These are phyloP conservation scores for Stomatorhinus walkeri DNA, from an alignment of 2,797 vertebrate genomes.

Conservation along the genomic window DNA sequence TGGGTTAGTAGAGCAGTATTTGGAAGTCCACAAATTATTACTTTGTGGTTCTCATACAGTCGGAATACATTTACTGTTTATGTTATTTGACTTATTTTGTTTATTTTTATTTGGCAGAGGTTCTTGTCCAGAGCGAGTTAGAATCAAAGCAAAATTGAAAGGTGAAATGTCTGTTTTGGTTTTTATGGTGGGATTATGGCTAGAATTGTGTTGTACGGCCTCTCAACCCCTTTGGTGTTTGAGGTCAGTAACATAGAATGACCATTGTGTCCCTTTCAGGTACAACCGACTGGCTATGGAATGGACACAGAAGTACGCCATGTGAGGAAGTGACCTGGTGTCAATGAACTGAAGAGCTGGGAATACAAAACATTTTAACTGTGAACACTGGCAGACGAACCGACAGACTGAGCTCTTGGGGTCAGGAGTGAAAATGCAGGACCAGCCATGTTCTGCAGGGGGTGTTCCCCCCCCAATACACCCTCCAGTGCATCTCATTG, in stretches of 20 bases:
- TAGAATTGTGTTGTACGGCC: neutral
- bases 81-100: neutral
- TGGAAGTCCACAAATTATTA: neutral
- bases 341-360: neutral
- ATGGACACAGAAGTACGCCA: slow-evolving; percentile 19
- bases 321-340: neutral
- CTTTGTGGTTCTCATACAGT: neutral
- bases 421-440: neutral
- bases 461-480: neutral
- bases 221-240: neutral
- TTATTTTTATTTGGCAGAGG: neutral
- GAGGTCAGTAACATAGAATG: neutral
- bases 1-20: neutral
- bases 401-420: neutral
- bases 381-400: neutral
- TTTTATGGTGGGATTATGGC: neutral
- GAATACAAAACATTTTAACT: neutral
- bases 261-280: neutral
- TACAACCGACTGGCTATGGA: slow-evolving; percentile 15
- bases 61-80: neutral
- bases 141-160: neutral
- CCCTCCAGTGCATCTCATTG: neutral
- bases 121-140: neutral
- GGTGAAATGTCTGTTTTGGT: neutral
- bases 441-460: neutral